Percentiles rank a stretch among this genome's conserved stretches.
These are phyloP conservation scores for Enteromius unitaeniatus DNA, from an alignment of 2,797 vertebrate species.

Conservation along the genomic window DNA sequence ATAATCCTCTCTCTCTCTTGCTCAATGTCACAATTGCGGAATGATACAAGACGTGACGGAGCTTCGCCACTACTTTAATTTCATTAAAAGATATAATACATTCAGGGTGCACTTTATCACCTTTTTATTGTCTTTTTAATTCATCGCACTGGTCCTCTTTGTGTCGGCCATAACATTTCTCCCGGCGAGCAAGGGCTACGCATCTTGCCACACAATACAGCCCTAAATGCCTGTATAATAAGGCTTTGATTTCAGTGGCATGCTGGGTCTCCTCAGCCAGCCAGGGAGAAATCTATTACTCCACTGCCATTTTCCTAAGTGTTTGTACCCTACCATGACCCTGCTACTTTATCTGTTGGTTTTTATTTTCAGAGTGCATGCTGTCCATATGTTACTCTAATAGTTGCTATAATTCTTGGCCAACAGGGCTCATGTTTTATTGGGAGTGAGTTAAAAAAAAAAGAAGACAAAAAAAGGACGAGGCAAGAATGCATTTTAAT, in stretches of 20 bases:
- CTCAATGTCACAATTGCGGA: slow-evolving; percentile 51
- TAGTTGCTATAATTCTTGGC: slow-evolving; percentile 95
- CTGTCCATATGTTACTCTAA: slow-evolving; percentile 94
- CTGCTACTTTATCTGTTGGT: slow-evolving; percentile 91
- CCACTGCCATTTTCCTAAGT: slow-evolving; percentile 89
- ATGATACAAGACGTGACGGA: slow-evolving; percentile 50
- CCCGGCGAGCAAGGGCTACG: slow-evolving; percentile 24
- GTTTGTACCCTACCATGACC: slow-evolving; percentile 88
- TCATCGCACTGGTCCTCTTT: slow-evolving; percentile 62
- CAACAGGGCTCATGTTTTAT: slow-evolving; percentile 90
- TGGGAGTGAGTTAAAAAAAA: slow-evolving; percentile 80
- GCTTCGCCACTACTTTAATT: slow-evolving; percentile 67
- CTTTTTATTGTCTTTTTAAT: slow-evolving; percentile 67
- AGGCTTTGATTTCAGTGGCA: slow-evolving; percentile 74
- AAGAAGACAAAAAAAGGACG: slow-evolving; percentile 39
- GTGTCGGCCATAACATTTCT: slow-evolving; percentile 60
- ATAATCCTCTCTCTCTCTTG: slow-evolving; percentile 59
- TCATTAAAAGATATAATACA: slow-evolving; percentile 67
- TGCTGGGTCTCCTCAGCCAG: slow-evolving; percentile 64
- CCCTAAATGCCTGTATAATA: slow-evolving; percentile 75
- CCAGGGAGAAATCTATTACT: slow-evolving; percentile 83
- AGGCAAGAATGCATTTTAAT: slow-evolving; percentile 90
- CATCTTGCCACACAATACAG: slow-evolving; percentile 53
- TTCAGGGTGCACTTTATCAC: slow-evolving; percentile 71
- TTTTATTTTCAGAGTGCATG: slow-evolving; percentile 94